Conservation (phyloP, 2,797 vertebrate genomes). For the Brachymystax lenok region DNA sequence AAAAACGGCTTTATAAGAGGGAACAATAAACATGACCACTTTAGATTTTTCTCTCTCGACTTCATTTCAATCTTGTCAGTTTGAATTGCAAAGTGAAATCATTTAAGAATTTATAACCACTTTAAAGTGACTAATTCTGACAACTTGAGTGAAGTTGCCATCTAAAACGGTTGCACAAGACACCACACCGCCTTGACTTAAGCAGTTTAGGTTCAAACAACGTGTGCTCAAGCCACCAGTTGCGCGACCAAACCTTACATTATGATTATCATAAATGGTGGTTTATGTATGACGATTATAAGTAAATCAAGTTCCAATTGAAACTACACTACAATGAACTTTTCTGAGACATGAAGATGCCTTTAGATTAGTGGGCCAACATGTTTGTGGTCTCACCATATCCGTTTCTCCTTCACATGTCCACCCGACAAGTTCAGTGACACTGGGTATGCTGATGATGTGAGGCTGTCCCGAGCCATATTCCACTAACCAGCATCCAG, state of each 20-base stretch:
- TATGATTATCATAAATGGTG: no score
- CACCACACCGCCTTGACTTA: not conserved
- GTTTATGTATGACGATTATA: no score
- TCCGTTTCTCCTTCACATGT: no score
- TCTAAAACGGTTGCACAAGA: not conserved
- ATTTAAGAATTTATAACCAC: not conserved
- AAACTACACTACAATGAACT: no score
- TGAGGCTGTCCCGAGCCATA: no score
- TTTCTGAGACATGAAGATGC: no score
- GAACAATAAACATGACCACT: not conserved
- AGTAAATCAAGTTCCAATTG: no score
- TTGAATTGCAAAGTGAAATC: not conserved
- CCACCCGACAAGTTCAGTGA: no score
- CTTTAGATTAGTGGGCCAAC: no score
- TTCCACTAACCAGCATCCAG: no score
- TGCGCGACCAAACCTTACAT: not conserved
- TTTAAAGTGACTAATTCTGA: not conserved
- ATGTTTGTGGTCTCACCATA: no score
- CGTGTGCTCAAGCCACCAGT: not conserved
- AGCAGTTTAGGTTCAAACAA: not conserved
- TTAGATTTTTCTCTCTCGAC: not conserved
- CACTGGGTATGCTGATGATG: no score
- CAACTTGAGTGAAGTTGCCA: not conserved
- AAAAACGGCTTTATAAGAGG: not conserved
- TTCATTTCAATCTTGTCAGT: not conserved